Base-by-base conservation (phyloP, 2,797 vertebrate species). In the Macrochelys suwanniensis region DNA sequence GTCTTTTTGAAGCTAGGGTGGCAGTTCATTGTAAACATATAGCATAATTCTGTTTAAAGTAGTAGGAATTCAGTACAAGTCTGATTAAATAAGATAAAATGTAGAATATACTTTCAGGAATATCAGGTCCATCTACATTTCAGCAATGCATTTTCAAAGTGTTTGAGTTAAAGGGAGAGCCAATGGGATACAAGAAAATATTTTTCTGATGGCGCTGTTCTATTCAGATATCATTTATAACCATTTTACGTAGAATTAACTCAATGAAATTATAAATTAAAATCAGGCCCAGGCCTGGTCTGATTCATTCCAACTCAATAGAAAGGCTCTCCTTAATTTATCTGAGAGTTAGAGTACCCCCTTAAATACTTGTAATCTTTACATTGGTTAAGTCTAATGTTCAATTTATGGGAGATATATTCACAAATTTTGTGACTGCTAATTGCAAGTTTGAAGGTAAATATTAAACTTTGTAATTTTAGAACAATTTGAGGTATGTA, bases 271-370 rank as follows among this genome's bases (percentile, higher is more conserved):
- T 49, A 45, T 28, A 77, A 49, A 77, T 59, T 45, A 59, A 92
- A 56, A 80, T 81, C 25, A 61, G 23, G 37, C 0, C 0, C 28
- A 4, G 6, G 2, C 3, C 9, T 16, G 16, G 1, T 2, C 7
- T 82, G 42, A 59, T 84, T 92, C 77, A 83, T 28, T 49, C 8
- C 11, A 2, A 23, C 4, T n/a, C 15, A 16, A 61, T 31, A 49
- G 28, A 89, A 6, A 89, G 8, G 61, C 5, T 17, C 57, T 28
- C 42, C 49, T 5, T 76, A 31, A 65, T 80, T 59, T 56, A 5
- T 23, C 3, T 89, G 51, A 82, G 2, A 1, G 11, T 92, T 78
- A 31, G 83, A 15, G 65, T 4, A 84, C 0, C 5, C 82, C 3
- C 2, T 95, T 80, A 89, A 83, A 88, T n/a, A 86, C 88, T 82